Evolutionary conservation across 2,113 vertebrate species (phyloP), one percentile per base, ranked within the genome.

Genomic region (Pseudorhombus dupliciocellatus): DNA sequence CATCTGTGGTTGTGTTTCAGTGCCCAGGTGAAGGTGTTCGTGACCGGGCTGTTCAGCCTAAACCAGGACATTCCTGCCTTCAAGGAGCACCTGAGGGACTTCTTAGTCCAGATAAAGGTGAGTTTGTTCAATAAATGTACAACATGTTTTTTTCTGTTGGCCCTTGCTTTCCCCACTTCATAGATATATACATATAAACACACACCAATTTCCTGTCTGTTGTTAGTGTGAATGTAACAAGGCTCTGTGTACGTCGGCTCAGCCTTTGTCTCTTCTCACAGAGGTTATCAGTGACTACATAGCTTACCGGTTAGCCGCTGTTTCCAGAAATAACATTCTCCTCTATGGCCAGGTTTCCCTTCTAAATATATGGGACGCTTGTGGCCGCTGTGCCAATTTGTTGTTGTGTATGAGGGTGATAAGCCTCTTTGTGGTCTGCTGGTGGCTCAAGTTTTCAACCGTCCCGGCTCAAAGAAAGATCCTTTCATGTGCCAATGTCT

Each of bases 1-100:
- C 58, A 34, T 22, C 15, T 74, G 54, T 68, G 4, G 67, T 40
- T 74, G 7, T 63, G 10, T 80, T 55, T 84, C 73, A 99, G 98
- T 87, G 98, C 97, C 77, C 98, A 99, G 94, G 98, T 99, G 72
- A 99, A 99, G 92, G 95, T 99, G 88, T 99, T 99, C 85, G 98
- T 99, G 87, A 99, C 97, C 0, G 98, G 98, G 63, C 94, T 99
- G 86, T 99, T 99, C 95, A 99, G 98, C 87, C 93, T 99, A 91
- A 99, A 99, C 93, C 98, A 99, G 90, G 98, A 99, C 94, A 99
- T 99, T 93, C 96, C 98, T 87, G 97, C 98, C 65, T 99, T 99
- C 90, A 99, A 99, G 89, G 97, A 99, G 81, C 98, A 99, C 75
- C 93, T 99, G 80, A 92, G 98, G 91, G 98, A 99, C 91, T 99